Evolutionary conservation across 2,797 vertebrate species (phyloP), one percentile per base, ranked within the genome.

Genomic region (Chrysocyon brachyurus): DNA sequence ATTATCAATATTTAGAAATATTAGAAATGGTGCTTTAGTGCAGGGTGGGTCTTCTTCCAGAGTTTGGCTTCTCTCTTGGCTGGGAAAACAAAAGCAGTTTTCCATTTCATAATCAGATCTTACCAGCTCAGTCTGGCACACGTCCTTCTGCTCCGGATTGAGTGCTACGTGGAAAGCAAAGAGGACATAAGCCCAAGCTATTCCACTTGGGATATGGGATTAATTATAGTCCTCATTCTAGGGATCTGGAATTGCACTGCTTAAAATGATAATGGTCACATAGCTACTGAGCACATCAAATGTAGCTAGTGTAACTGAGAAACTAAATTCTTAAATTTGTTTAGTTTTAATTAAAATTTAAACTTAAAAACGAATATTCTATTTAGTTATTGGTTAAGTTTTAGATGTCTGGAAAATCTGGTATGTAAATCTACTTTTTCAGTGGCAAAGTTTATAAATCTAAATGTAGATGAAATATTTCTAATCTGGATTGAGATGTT

Each of bases 331-430:
- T 22, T 28, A 9, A 54, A 15, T 84, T 9, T 31, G 75, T 10
- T 40, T 70, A 31, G 3, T 26, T 24, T 64, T 56, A 49, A 57
- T 52, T 36, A 28, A 75, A 78, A 61, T n/a, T 33, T 33, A 79
- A 94, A 54, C 17, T 36, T 17, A 77, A 93, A 84, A 87, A 2
- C 6, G 14, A 54, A 91, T 31, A 72, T 2, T 85, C 26, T 56
- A 77, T 61, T 87, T 94, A 90, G 31, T 94, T 83, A 87, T 0
- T 66, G 63, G 36, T 12, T 83, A 73, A 57, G 11, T 90, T 64
- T 87, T 63, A 66, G 31, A 59, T 26, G n/a, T 85, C 31, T 92
- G n/a, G 36, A 75, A 86, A 81, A 61, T 26, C 1, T 56, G 8
- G 31, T 70, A n/a, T 12, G 7, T 56, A 52, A 31, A 77, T 57